Base-by-base conservation (phyloP, 2,797 vertebrate species). In the Crocidura indochinensis region DNA sequence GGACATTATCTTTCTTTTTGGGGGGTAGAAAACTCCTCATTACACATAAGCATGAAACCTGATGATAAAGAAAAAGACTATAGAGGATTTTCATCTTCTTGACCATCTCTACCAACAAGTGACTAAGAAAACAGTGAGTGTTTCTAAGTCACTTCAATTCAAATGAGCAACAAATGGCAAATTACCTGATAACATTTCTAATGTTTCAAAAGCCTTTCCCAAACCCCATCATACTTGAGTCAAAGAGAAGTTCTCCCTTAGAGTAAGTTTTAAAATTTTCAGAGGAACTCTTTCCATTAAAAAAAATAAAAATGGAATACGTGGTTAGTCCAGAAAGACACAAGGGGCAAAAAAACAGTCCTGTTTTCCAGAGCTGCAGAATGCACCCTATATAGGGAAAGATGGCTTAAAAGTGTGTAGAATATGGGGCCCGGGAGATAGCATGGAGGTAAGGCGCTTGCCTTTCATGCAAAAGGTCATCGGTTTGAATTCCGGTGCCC, bases 211-310 rank as follows among this genome's bases (percentile, higher is more conserved):
- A 49, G n/a, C 27, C 10, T 76, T 83, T 47, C 38, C 65, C n/a
- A 51, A 82, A 79, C 0, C 1, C 44, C 60, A 22, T 17, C n/a
- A 29, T 53, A 49, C 6, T 81, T 84, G 83, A 10, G 11, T 56
- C 15, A 87, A 51, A 46, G 38, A 17, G 56, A 88, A 95, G 11
- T 85, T 71, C 24, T 1, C 71, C 14, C n/a, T 81, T 46, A 1
- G 51, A 12, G n/a, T 31, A 29, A 87, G 29, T 6, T 71, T 89
- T 11, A 78, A 93, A 92, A 92, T 29, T 8, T 64, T n/a, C 60
- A 72, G 26, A 74, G 72, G 67, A 95, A 49, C n/a, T 73, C n/a
- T 65, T 53, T 46, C 26, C 19, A 60, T 19, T 64, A 11, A 46
- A 83, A 69, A 2, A 69, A 11, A 0, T 3, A 88, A 91, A 46